phyloP scores from a whole-genome alignment of 2,113 vertebrate genomes.

The Trachemys scripta region DNA sequence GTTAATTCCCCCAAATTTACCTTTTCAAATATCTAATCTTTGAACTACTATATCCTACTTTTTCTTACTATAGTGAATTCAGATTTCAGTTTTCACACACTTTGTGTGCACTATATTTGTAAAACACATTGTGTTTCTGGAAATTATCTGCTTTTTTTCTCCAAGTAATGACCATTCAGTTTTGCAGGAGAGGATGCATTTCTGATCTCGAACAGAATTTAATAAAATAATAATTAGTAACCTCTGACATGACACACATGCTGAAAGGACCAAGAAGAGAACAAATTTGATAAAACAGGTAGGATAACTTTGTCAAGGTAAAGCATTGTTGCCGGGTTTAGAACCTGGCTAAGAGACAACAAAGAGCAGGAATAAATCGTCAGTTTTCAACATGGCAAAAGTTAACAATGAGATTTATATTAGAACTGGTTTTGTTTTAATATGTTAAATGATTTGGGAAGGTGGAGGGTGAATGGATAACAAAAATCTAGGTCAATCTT shows the following conservation, averaged over 20 bases:
- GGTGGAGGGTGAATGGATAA: not conserved
- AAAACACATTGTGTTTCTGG: not conserved
- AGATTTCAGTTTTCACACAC: not conserved
- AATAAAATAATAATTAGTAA: constrained; percentile 71
- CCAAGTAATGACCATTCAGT: not conserved
- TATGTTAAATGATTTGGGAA: constrained; percentile 50
- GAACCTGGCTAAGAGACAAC: constrained; percentile 31
- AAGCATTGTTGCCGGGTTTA: not conserved
- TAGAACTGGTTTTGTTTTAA: constrained; percentile 60
- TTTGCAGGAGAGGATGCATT: constrained; percentile 58
- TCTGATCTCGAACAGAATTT: constrained; percentile 69
- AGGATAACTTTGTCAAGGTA: not conserved
- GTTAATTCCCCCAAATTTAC: not conserved
- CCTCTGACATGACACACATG: constrained; percentile 53
- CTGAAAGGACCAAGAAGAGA: constrained; percentile 55
- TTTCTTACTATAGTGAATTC: not conserved
- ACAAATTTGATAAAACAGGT: constrained; percentile 60
- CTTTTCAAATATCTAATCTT: not conserved
- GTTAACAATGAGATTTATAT: not conserved
- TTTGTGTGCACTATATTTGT: not conserved
- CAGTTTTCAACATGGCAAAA: constrained; percentile 33
- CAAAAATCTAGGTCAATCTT: not conserved
- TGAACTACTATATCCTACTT: not conserved
- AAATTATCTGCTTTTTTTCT: not conserved
- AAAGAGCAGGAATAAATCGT: constrained; percentile 49